Conservation (phyloP, 1,140 invertebrate genomes). For the Stegodyphus dumicola region DNA sequence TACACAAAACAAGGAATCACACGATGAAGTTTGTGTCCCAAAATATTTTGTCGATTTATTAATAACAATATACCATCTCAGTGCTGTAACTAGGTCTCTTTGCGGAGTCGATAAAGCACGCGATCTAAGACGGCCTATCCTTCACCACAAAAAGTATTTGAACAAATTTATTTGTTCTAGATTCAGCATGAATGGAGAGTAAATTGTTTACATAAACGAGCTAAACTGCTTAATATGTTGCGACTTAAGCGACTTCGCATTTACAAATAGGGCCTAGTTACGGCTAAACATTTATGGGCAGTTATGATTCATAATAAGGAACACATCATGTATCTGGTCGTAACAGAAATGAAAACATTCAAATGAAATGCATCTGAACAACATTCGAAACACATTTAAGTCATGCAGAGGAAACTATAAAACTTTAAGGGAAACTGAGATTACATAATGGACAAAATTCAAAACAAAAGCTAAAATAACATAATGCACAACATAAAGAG, state of each 20-base stretch:
- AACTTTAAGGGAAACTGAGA: background rate
- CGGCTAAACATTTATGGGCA: background rate
- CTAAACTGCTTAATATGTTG: too few relatives aligned
- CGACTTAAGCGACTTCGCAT: background rate
- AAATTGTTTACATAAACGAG: too few relatives aligned
- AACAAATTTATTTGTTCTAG: too few relatives aligned
- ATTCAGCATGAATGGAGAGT: too few relatives aligned
- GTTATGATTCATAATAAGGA: background rate
- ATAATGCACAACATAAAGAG: slow-evolving; percentile 31
- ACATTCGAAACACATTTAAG: slow-evolving; percentile 20
- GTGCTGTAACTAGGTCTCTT: slow-evolving; percentile 10
- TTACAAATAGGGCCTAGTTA: background rate
- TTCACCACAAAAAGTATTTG: too few relatives aligned
- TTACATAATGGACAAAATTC: slow-evolving; percentile 10
- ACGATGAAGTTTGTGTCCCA: background rate
- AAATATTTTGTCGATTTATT: background rate
- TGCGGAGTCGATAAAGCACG: background rate
- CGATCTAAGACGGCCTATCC: background rate
- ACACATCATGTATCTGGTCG: slow-evolving; percentile 3
- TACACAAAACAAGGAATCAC: slow-evolving; percentile 22
- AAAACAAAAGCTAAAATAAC: slow-evolving; percentile 30
- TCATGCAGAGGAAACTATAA: slow-evolving; percentile 24
- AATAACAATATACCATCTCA: slow-evolving; percentile 7
- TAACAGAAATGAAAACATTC: slow-evolving; percentile 24
- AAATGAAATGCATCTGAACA: slow-evolving; percentile 16